Evolutionary conservation across 2,888 invertebrate genomes (phyloP).

Genomic region (Aleiodes testaceus): DNA sequence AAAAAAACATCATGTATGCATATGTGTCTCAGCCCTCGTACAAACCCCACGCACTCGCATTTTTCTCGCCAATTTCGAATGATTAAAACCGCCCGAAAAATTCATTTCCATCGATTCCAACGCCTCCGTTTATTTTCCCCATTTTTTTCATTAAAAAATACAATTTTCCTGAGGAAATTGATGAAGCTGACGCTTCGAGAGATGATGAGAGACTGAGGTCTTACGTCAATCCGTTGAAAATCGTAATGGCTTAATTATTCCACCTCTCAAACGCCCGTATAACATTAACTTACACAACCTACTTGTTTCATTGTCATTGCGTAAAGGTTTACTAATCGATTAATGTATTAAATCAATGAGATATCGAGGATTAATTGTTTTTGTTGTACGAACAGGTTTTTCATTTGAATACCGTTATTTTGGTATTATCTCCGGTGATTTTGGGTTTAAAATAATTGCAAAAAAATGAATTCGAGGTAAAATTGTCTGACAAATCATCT

Average conservation of each 20-base stretch:
- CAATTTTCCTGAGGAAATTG: too few species aligned
- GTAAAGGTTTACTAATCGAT: slow-evolving; percentile 26
- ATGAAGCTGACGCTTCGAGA: too few species aligned
- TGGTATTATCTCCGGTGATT: too few species aligned
- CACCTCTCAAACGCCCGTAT: slow-evolving; percentile 25
- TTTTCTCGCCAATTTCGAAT: slow-evolving; percentile 5
- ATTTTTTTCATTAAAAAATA: too few species aligned
- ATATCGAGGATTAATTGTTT: background rate
- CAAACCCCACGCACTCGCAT: slow-evolving; percentile 24
- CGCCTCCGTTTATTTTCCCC: too few species aligned
- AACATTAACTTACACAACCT: background rate
- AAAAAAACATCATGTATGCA: slow-evolving; percentile 29
- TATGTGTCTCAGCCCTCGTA: slow-evolving; percentile 30
- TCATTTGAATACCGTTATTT: too few species aligned
- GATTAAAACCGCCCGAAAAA: background rate
- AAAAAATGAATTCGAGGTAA: too few species aligned
- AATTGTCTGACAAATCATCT: too few species aligned
- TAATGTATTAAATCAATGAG: slow-evolving; percentile 6
- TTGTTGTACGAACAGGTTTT: too few species aligned
- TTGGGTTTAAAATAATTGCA: too few species aligned
- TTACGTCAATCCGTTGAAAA: background rate
- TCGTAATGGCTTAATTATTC: slow-evolving; percentile 19
- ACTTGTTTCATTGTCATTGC: slow-evolving; percentile 26
- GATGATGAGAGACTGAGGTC: background rate
- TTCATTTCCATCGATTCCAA: too few species aligned